Conservation (phyloP, 1,140 invertebrate genomes). For the Monochamus saltuarius region DNA sequence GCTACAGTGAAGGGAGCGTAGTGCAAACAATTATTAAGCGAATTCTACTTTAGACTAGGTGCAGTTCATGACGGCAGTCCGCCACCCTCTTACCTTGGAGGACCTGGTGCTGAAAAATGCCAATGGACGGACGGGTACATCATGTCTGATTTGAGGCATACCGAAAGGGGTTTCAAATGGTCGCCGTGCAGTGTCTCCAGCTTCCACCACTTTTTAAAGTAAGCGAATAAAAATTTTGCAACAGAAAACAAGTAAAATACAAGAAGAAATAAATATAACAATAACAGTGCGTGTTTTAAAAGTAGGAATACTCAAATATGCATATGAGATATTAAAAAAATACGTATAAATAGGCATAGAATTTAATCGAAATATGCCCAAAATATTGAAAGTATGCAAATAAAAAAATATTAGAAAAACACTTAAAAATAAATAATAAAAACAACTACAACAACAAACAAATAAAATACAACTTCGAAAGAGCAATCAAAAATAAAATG, state of each 20-base stretch:
- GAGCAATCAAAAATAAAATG: too few species aligned
- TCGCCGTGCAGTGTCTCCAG: conserved; percentile 91
- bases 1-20: background rate
- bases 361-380: too few species aligned
- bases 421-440: too few species aligned
- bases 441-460: too few species aligned
- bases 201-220: conserved; percentile 96
- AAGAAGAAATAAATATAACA: background rate
- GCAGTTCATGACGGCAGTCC: conserved; percentile 94
- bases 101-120: conserved; percentile 92
- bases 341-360: too few species aligned
- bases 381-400: too few species aligned
- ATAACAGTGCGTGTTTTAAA: background rate
- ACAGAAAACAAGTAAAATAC: background rate
- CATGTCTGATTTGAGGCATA: conserved; percentile 92
- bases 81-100: conserved; percentile 89
- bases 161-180: conserved; percentile 93
- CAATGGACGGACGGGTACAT: conserved; percentile 96
- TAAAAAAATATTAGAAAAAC: too few species aligned
- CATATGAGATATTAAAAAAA: too few species aligned
- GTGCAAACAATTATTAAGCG: background rate
- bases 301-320: too few species aligned
- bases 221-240: conserved; percentile 44
- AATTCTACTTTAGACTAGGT: conserved; percentile 67
- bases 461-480: too few species aligned